Evolutionary conservation across 1,140 invertebrate species (phyloP).

Genomic region (Cepaea nemoralis): DNA sequence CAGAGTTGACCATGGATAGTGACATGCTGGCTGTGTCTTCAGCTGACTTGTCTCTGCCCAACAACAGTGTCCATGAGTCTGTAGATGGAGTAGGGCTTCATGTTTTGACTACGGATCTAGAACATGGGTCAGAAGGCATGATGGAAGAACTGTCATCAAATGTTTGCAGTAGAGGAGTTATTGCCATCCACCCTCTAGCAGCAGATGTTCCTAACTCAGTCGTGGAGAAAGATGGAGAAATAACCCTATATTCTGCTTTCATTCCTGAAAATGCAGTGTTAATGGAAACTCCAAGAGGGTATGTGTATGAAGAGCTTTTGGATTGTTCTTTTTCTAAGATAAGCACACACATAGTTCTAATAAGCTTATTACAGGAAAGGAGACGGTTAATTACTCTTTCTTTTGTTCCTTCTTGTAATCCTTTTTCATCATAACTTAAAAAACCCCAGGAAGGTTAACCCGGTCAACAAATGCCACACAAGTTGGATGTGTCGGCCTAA

Average conservation of each 20-base stretch:
- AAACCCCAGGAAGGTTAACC: too few species aligned
- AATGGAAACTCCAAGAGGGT: conserved; percentile 36
- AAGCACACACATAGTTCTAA: not conserved
- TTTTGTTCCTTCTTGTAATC: too few species aligned
- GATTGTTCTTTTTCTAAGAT: not conserved
- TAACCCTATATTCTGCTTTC: conserved; percentile 30
- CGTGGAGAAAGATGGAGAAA: conserved; percentile 32
- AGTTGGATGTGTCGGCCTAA: too few species aligned
- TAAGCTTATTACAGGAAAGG: too few species aligned
- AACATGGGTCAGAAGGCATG: conserved; percentile 14
- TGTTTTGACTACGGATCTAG: conserved; percentile 32
- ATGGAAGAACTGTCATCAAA: conserved; percentile 19
- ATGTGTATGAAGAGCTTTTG: not conserved
- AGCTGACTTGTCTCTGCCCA: conserved; percentile 14
- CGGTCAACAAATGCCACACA: too few species aligned
- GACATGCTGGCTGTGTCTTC: conserved; percentile 33
- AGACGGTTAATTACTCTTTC: too few species aligned
- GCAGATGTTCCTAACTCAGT: not conserved
- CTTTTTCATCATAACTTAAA: too few species aligned
- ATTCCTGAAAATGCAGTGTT: conserved; percentile 34
- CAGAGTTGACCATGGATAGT: conserved; percentile 11
- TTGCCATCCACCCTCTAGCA: not conserved
- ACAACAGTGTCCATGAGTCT: conserved; percentile 25
- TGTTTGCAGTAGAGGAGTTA: conserved; percentile 10
- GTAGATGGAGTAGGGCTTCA: conserved; percentile 24